A percentile compares a stretch with the other conserved stretches of the same genome.
phyloP scores from a whole-genome alignment of 1,140 invertebrate species.

The Medauroidea extradentata region DNA sequence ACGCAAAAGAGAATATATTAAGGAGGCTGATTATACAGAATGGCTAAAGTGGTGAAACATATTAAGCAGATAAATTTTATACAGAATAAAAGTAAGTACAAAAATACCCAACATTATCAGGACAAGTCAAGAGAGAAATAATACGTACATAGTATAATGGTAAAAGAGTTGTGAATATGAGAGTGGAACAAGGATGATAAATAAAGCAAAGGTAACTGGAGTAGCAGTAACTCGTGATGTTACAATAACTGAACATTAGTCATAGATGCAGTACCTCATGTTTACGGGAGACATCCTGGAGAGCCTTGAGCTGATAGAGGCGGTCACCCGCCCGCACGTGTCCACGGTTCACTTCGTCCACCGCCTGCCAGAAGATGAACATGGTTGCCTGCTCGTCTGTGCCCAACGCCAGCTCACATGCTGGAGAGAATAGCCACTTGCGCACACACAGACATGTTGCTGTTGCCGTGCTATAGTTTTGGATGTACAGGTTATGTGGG shows the following conservation, averaged over 20 bases:
- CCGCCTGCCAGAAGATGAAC: constrained; percentile 81
- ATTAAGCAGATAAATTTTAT: too few relatives aligned
- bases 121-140: too few relatives aligned
- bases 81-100: too few relatives aligned
- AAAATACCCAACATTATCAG: too few relatives aligned
- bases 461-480: constrained; percentile 98
- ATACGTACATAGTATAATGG: too few relatives aligned
- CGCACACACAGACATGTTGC: constrained; percentile 90
- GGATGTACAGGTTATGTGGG: constrained; percentile 96
- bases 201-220: too few relatives aligned
- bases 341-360: constrained; percentile 93
- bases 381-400: constrained; percentile 56
- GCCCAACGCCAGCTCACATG: constrained; percentile 66
- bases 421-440: constrained; percentile 89
- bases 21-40: too few relatives aligned
- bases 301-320: constrained; percentile 90
- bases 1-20: too few relatives aligned
- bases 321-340: constrained; percentile 84
- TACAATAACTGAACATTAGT: neutral
- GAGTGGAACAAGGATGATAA: too few relatives aligned
- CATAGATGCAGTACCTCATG: constrained; percentile 55
- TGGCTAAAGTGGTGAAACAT: too few relatives aligned
- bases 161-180: too few relatives aligned
- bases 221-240: too few relatives aligned
- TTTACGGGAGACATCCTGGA: constrained; percentile 85